Conservation (phyloP, 1,140 invertebrate genomes). For the Sesamia nonagrioides region DNA sequence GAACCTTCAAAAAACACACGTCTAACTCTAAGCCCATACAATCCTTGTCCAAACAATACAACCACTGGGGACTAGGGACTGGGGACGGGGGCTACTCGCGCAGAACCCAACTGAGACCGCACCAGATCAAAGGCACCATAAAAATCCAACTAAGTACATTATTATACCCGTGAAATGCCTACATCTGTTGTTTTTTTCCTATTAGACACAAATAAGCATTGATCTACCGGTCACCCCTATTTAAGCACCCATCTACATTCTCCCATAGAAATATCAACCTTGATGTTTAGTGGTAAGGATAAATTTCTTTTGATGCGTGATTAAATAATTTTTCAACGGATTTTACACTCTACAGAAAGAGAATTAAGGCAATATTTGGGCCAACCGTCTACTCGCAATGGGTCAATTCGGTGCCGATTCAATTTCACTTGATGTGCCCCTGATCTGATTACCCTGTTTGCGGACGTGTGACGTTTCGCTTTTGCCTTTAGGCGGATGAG, state of each 20-base stretch:
- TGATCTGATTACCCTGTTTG: slow-evolving; percentile 80
- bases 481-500: slow-evolving; percentile 52
- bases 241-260: background rate
- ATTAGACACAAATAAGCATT: slow-evolving; percentile 84
- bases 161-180: slow-evolving; percentile 85
- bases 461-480: slow-evolving; percentile 66
- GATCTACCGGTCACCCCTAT: slow-evolving; percentile 76
- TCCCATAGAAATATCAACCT: slow-evolving; percentile 49
- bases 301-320: slow-evolving; percentile 21
- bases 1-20: background rate
- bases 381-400: slow-evolving; percentile 48
- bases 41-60: slow-evolving; percentile 61
- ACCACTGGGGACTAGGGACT: slow-evolving; percentile 42
- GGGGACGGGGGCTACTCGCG: background rate
- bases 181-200: slow-evolving; percentile 86
- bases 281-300: slow-evolving; percentile 4
- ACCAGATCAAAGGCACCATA: slow-evolving; percentile 77
- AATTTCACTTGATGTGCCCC: slow-evolving; percentile 81
- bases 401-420: slow-evolving; percentile 82
- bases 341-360: slow-evolving; percentile 42
- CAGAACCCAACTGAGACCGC: slow-evolving; percentile 57
- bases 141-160: slow-evolving; percentile 84
- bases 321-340: background rate
- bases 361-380: slow-evolving; percentile 36
- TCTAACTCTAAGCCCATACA: background rate